Conservation (phyloP, 2,888 invertebrate genomes). For the Drosophila koepferae region DNA sequence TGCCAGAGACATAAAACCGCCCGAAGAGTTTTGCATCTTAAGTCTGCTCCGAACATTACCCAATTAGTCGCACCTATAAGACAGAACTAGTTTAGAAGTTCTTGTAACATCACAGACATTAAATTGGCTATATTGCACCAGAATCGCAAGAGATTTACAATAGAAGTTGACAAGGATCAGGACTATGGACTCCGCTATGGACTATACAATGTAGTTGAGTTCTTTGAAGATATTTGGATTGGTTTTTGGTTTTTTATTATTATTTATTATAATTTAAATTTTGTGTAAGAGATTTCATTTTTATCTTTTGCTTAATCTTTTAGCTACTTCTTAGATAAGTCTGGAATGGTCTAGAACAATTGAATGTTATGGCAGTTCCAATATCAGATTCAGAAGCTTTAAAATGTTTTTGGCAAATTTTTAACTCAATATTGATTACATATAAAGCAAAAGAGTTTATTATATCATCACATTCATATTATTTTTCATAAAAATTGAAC, state of each 20-base stretch:
- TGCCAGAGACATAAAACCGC: conserved; percentile 22
- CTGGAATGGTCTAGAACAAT: not conserved
- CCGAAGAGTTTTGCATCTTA: not conserved
- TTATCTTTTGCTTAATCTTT: not conserved
- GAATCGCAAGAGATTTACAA: not conserved
- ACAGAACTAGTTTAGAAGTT: conserved; percentile 4
- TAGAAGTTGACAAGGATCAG: not conserved
- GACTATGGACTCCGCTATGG: not conserved
- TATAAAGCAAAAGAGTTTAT: no score
- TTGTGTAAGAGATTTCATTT: not conserved
- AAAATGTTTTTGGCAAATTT: not conserved
- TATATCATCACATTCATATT: no score
- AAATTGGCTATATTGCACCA: not conserved
- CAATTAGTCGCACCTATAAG: conserved; percentile 3
- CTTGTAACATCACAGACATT: not conserved
- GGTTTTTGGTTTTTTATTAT: not conserved
- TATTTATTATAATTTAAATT: no score
- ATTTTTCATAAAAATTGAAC: no score
- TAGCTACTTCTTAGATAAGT: not conserved
- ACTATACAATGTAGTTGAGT: not conserved
- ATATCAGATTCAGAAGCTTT: no score
- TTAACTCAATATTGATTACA: no score
- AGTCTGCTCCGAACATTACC: not conserved
- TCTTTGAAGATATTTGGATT: no score
- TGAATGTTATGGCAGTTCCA: not conserved